These are phyloP conservation scores for Nycticebus coucang DNA, from an alignment of 2,113 vertebrate species.

Conservation along the genomic window DNA sequence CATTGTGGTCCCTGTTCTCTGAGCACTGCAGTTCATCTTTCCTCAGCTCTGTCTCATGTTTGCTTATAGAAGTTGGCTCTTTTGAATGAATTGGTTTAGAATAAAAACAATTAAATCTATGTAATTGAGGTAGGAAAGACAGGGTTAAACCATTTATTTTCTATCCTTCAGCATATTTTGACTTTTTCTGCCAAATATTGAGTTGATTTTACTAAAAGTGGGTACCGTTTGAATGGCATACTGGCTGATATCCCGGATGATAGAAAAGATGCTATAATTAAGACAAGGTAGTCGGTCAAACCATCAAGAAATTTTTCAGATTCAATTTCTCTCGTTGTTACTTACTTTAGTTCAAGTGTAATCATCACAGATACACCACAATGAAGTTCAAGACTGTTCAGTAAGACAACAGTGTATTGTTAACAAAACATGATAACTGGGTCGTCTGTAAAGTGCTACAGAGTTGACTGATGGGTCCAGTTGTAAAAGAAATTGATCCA, in stretches of 20 bases:
- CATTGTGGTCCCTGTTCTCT: accelerated
- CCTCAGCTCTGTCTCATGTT: not conserved
- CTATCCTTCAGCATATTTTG: not conserved
- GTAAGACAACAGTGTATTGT: not conserved
- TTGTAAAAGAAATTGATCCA: not conserved
- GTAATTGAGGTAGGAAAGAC: not conserved
- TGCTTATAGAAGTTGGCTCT: not conserved
- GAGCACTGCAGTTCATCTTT: too few relatives aligned
- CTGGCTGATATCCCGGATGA: not conserved
- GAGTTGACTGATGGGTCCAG: not conserved
- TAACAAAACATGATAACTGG: not conserved
- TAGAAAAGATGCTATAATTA: too few relatives aligned
- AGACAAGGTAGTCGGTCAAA: not conserved
- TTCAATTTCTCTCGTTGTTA: not conserved
- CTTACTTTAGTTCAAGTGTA: not conserved
- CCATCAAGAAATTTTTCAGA: not conserved
- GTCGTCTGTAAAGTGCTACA: not conserved
- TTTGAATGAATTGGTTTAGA: not conserved
- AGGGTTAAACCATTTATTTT: not conserved
- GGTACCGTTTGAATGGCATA: not conserved
- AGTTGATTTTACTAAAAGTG: not conserved
- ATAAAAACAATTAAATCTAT: not conserved
- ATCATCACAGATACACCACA: not conserved
- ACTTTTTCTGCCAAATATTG: not conserved
- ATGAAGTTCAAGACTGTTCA: not conserved